phyloP scores from a whole-genome alignment of 2,113 vertebrate genomes.

The Cercopithecus mona region DNA sequence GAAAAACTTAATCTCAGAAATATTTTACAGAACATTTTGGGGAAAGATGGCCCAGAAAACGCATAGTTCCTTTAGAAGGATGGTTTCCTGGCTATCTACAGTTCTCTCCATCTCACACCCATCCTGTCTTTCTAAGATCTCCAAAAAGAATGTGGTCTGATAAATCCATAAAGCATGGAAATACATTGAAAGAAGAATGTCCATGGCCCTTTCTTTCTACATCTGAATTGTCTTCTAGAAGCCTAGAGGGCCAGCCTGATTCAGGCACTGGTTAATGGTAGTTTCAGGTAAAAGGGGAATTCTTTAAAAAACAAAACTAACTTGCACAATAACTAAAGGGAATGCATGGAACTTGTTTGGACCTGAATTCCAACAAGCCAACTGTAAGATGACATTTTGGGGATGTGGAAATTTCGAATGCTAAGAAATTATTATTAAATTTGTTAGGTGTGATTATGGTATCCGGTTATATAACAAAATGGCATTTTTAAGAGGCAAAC shows the following conservation, averaged over 20 bases:
- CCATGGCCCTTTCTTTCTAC: not conserved
- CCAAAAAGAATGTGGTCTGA: not conserved
- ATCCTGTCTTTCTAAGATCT: not conserved
- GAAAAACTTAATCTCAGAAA: not conserved
- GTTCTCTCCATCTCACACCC: not conserved
- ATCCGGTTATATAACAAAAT: not conserved
- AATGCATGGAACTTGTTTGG: not conserved
- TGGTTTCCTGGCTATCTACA: not conserved
- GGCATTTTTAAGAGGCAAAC: not conserved
- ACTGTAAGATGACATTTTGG: not conserved
- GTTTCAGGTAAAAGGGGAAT: not conserved
- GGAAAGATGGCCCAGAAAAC: not conserved
- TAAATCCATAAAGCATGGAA: not conserved
- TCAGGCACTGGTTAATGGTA: not conserved
- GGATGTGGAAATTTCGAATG: not conserved
- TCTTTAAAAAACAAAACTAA: not conserved
- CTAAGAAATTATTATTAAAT: not conserved
- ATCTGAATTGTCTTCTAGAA: not conserved
- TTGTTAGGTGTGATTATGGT: not conserved
- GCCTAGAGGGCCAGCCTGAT: not conserved
- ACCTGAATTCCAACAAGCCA: not conserved
- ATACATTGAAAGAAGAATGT: not conserved
- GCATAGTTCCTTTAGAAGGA: not conserved
- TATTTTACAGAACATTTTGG: not conserved
- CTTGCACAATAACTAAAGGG: not conserved